Evolutionary conservation across 2,888 invertebrate species (phyloP), one percentile per base, ranked within the genome.

Genomic region (Nomada goodeniana): DNA sequence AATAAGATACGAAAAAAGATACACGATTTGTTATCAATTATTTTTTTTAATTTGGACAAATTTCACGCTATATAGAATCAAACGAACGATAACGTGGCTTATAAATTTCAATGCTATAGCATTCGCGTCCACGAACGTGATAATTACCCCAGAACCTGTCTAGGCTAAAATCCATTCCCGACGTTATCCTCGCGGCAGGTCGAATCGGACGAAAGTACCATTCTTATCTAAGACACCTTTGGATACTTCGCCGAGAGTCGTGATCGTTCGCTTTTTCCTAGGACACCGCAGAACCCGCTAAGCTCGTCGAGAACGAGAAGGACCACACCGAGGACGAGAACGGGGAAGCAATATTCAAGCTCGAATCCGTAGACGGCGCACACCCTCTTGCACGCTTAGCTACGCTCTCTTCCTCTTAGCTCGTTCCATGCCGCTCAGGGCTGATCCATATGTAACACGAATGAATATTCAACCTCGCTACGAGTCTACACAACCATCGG

Each of bases 401-500:
- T 76, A 67, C 82, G 70, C 85, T 82, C 80, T 65, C 80, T 80
- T 84, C 79, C 86, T 84, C 89, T 84, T 83, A 80, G 80, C 83
- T 83, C 80, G 84, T 71, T 84, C 79, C 78, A 84, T 86, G 81
- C 81, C 87, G 89, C 91, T 90, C 90, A 88, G 86, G 88, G 90
- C 91, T 93, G 92, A 93, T 93, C 93, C 93, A 93, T 92, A 93
- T 93, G 93, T 93, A 93, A 93, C 93, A 80, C 90, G 91, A 93
- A 93, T 93, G 93, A 93, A 93, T 93, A 93, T 93, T 93, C 93
- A 93, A 92, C 90, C 90, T 73, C 88, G 89, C 89, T 85, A 86
- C 87, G 89, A 88, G 85, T 79, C 86, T 87, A 81, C 80, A 68
- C 84, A 77, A 88, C 86, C 88, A 89, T 88, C 88, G 77, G 67